Evolutionary conservation across 2,888 invertebrate species (phyloP), one percentile per base, ranked within the genome.

Genomic region (Athrips mouffetella): DNA sequence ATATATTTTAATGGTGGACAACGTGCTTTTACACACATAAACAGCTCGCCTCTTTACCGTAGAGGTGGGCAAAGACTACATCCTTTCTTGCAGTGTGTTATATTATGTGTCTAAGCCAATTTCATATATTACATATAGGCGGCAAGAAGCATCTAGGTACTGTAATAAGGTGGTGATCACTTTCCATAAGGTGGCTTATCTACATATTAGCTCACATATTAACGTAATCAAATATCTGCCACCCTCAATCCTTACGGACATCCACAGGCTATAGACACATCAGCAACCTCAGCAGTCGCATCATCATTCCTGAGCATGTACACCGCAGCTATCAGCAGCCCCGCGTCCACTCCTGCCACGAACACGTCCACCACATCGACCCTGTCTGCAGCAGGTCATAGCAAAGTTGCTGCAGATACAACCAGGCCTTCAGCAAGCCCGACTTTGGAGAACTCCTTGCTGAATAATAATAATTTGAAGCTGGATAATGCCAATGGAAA

Each of bases 241-340:
- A n/a, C n/a, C n/a, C n/a, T n/a, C n/a, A n/a, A n/a, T n/a, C n/a
- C 20, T 45, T 6, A 48, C 55, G 8, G 5, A 7, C 20, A n/a
- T n/a, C n/a, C n/a, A 30, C 75, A 91, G 91, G 83, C 90, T 0
- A 90, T 91, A 42, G 91, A 91, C 69, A 90, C 90, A 3, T 91
- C 91, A 45, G 91, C 91, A 0, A 80, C 89, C 0, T 90, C 91
- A n/a, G 78, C 80, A 1, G 83, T 80, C 0, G 85, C 86, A 49
- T 91, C 80, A 53, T 90, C 81, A 58, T 90, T 80, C 80, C 80
- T 80, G 70, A 90, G 71, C 70, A 65, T 89, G 61, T 80, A 89
- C 81, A 80, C 89, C 65, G 85, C 89, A 48, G 76, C 82, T 57
- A 76, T 86, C 54, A 85, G 81, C 63, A 89, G 88, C 73, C 80